Percentiles rank a stretch among this genome's conserved stretches.
These are phyloP conservation scores for Neuroterus valhalla DNA, from an alignment of 1,140 invertebrate species.

Conservation along the genomic window DNA sequence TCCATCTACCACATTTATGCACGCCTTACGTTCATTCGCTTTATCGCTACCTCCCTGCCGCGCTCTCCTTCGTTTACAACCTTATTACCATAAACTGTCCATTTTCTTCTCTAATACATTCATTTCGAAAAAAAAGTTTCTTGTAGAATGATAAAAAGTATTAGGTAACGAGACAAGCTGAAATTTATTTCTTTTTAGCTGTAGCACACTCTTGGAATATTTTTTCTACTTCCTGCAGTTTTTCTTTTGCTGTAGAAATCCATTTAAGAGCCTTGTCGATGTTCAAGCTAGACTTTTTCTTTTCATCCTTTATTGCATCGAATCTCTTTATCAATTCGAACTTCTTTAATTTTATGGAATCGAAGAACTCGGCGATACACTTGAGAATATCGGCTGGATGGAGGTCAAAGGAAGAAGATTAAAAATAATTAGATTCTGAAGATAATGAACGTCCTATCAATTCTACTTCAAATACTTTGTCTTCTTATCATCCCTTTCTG, in stretches of 20 bases:
- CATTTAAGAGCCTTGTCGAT: not conserved
- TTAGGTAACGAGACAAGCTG: not conserved
- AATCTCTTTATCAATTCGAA: constrained; percentile 5
- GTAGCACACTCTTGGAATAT: constrained; percentile 6
- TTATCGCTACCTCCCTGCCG: too few species aligned
- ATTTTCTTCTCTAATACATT: too few species aligned
- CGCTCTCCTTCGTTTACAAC: too few species aligned
- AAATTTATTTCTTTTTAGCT: constrained; percentile 8
- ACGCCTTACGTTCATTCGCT: too few species aligned
- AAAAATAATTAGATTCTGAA: constrained; percentile 15
- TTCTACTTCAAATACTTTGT: not conserved
- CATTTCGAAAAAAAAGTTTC: not conserved
- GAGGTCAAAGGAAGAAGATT: constrained; percentile 3
- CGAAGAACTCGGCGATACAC: constrained; percentile 3
- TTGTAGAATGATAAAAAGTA: constrained; percentile 7
- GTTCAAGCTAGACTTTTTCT: not conserved
- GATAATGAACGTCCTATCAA: not conserved
- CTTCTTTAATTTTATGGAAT: constrained; percentile 5
- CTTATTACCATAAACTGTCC: not conserved
- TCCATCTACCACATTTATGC: too few species aligned
- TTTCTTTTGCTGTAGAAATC: constrained; percentile 4
- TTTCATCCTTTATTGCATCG: not conserved
- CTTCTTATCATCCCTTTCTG: not conserved
- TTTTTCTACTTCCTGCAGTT: not conserved
- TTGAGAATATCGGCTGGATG: constrained; percentile 18